These are phyloP conservation scores for Drosophila miranda DNA, from an alignment of 1,140 invertebrate genomes.

Conservation along the genomic window DNA sequence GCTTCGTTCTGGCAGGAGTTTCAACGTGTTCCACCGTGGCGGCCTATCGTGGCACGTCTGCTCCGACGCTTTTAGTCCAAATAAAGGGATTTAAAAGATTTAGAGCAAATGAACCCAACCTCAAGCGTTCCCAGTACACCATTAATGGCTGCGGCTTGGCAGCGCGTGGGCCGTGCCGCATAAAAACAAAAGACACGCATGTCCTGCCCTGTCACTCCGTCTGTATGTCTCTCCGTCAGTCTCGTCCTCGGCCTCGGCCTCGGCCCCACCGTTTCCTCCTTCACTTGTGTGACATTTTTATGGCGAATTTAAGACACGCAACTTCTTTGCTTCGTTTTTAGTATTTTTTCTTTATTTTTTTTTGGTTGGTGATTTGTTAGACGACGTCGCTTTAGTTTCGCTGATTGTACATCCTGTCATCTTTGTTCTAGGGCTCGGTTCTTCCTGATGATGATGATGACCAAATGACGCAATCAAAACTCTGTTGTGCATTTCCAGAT, in stretches of 20 bases:
- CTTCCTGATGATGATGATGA: slow-evolving; percentile 47
- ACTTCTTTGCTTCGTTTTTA: slow-evolving; percentile 42
- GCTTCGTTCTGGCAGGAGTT: slow-evolving; percentile 29
- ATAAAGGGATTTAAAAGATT: slow-evolving; percentile 81
- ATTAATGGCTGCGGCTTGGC: slow-evolving; percentile 43
- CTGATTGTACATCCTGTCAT: slow-evolving; percentile 17
- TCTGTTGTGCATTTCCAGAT: too few relatives aligned
- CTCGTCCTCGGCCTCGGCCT: slow-evolving; percentile 14
- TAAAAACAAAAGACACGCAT: slow-evolving; percentile 79
- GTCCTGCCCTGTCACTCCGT: slow-evolving; percentile 43
- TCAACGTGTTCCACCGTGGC: slow-evolving; percentile 4
- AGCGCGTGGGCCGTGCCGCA: slow-evolving; percentile 59
- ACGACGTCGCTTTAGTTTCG: slow-evolving; percentile 60
- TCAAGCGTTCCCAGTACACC: slow-evolving; percentile 63
- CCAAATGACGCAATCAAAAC: slow-evolving; percentile 30
- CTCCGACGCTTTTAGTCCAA: slow-evolving; percentile 75
- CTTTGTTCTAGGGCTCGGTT: slow-evolving; percentile 7
- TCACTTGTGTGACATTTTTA: slow-evolving; percentile 73
- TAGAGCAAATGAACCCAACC: slow-evolving; percentile 80
- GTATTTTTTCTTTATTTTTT: slow-evolving; percentile 17
- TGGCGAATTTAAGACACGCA: slow-evolving; percentile 79
- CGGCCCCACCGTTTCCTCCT: slow-evolving; percentile 17
- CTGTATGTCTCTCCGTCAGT: slow-evolving; percentile 49
- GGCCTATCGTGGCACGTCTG: slow-evolving; percentile 44
- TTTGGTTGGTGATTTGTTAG: slow-evolving; percentile 61